Percentiles rank a stretch among this genome's conserved stretches.
These are phyloP conservation scores for Anarrhichthys ocellatus DNA, from an alignment of 2,113 vertebrate genomes.

Conservation along the genomic window DNA sequence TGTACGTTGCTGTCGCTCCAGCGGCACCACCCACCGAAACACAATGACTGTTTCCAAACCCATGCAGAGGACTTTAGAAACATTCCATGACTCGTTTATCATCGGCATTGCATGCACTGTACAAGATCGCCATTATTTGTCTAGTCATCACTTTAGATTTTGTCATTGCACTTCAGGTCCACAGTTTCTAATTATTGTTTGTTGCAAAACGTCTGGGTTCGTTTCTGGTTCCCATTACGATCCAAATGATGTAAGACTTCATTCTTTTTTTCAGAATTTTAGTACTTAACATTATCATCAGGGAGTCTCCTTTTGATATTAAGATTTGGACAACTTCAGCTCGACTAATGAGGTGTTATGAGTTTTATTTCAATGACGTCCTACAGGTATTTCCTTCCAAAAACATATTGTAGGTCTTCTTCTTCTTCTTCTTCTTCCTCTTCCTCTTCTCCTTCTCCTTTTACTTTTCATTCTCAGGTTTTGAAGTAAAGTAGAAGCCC, in stretches of 20 bases:
- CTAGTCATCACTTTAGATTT: not conserved
- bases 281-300: not conserved
- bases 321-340: not conserved
- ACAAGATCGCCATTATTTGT: not conserved
- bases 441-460: not conserved
- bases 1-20: not conserved
- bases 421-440: not conserved
- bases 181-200: not conserved
- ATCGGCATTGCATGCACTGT: not conserved
- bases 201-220: not conserved
- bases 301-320: not conserved
- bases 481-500: not conserved
- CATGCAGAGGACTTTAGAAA: not conserved
- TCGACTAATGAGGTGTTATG: not conserved
- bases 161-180: not conserved
- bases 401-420: not conserved
- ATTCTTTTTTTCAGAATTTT: not conserved
- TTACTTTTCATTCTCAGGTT: slow-evolving; percentile 1
- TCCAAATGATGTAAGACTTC: not conserved
- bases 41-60: not conserved
- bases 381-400: not conserved
- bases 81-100: not conserved
- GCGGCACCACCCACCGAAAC: not conserved
- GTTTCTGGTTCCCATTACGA: slow-evolving; percentile 14
- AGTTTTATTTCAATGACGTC: slow-evolving; percentile 2